Conservation (phyloP, 2,888 invertebrate genomes). For the Podabrus alpinus region DNA sequence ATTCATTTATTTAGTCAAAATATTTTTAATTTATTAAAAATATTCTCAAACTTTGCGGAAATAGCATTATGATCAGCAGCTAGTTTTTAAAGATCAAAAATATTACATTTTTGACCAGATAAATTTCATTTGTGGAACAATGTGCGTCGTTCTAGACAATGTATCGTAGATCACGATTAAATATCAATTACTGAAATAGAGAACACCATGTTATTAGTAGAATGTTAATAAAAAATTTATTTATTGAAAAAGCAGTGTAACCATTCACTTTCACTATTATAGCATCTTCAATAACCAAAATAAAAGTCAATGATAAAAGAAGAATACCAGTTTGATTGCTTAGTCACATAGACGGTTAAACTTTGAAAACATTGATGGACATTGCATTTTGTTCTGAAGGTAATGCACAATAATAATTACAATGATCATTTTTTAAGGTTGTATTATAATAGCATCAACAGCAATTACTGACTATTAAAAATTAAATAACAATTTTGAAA, state of each 20-base stretch:
- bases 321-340: neutral
- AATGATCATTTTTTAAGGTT: neutral
- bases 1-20: too few species aligned
- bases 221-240: neutral
- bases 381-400: neutral
- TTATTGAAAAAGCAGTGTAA: neutral
- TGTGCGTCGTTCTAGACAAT: neutral
- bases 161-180: neutral
- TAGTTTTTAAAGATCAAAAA: too few species aligned
- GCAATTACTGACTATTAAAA: neutral
- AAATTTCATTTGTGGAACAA: neutral
- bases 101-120: too few species aligned
- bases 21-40: too few species aligned
- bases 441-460: neutral
- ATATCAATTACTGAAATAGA: neutral
- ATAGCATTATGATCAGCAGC: too few species aligned
- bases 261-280: neutral
- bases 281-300: neutral
- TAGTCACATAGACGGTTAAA: neutral
- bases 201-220: neutral
- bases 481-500: neutral
- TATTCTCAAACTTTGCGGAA: too few species aligned
- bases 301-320: neutral
- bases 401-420: neutral
- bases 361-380: neutral